Evolutionary conservation across 2,888 invertebrate genomes (phyloP), one percentile per base, ranked within the genome.

Genomic region (Thelaira solivaga): DNA sequence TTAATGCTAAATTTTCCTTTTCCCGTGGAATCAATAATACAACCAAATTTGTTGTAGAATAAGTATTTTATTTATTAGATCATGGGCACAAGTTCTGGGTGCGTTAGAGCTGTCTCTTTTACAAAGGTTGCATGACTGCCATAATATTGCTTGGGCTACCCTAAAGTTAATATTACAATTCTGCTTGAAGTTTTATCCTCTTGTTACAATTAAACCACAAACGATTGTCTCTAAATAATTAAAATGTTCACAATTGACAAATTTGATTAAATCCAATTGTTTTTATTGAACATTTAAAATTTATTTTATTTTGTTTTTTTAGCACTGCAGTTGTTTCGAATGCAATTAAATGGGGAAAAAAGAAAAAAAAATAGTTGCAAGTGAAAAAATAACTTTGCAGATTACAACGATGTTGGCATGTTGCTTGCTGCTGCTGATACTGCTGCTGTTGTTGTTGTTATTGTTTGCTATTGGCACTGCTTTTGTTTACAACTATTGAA

Each of bases 141-240:
- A n/a, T n/a, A n/a, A n/a, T n/a, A n/a, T n/a, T n/a, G n/a, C n/a
- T n/a, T n/a, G 26, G 26, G 26, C 6, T 6, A 6, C 26, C 26
- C 26, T 26, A 26, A 26, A 6, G 6, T 26, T 26, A n/a, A n/a
- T n/a, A n/a, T n/a, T n/a, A n/a, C 18, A 4, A 5, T n/a, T 24
- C 20, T 31, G 13, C 39, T 31, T 29, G 13, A 34, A 24, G n/a
- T 26, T 43, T 34, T 57, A 7, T 34, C 11, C 41, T n/a, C 29
- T 26, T 26, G 8, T 24, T 13, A 22, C 31, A 77, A 36, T 62
- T 67, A 72, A 72, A 82, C 81, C 83, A 77, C 84, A 84, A 85
- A 84, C 84, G 83, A 84, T 84, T 85, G 85, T 84, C 85, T 85
- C 85, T 83, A 84, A 84, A 85, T 84, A 85, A 85, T 85, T 85